Evolutionary conservation across 1,140 invertebrate genomes (phyloP).

Genomic region (Leptoteleia sp.): DNA sequence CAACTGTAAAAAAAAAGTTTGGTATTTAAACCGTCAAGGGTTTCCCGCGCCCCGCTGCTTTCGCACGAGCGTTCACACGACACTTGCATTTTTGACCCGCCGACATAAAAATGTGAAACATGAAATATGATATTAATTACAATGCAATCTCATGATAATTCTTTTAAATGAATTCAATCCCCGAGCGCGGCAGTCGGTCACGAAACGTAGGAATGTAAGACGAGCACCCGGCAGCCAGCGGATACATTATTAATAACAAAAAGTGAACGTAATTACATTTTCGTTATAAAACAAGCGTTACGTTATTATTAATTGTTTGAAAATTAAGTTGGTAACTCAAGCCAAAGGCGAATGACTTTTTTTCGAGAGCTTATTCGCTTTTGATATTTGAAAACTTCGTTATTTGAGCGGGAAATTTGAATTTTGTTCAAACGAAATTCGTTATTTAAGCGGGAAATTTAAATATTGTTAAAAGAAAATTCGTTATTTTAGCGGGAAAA

Average conservation of each 20-base stretch:
- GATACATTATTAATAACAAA: slow-evolving; percentile 60
- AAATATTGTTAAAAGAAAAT: too few species aligned
- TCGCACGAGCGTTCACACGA: slow-evolving; percentile 35
- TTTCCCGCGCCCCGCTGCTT: slow-evolving; percentile 9
- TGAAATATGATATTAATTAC: slow-evolving; percentile 67
- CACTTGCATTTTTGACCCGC: slow-evolving; percentile 54
- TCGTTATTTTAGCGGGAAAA: too few species aligned
- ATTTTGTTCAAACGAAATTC: too few species aligned
- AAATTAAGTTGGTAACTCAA: slow-evolving; percentile 29
- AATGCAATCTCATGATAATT: slow-evolving; percentile 69
- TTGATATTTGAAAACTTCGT: too few species aligned
- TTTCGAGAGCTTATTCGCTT: too few species aligned
- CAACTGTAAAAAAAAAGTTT: too few species aligned
- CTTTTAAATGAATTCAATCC: slow-evolving; percentile 66
- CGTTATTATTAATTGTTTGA: slow-evolving; percentile 10
- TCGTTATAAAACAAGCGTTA: slow-evolving; percentile 38
- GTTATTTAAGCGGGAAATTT: too few species aligned
- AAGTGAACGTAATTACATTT: slow-evolving; percentile 50
- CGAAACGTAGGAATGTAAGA: slow-evolving; percentile 56
- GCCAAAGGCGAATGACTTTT: too few species aligned
- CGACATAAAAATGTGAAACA: slow-evolving; percentile 48
- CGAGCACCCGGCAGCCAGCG: slow-evolving; percentile 15
- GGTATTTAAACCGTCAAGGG: slow-evolving; percentile 15
- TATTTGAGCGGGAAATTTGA: too few species aligned
- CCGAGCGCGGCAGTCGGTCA: slow-evolving; percentile 47